phyloP scores from a whole-genome alignment of 2,113 vertebrate genomes.

The Zosterops pallidus region DNA sequence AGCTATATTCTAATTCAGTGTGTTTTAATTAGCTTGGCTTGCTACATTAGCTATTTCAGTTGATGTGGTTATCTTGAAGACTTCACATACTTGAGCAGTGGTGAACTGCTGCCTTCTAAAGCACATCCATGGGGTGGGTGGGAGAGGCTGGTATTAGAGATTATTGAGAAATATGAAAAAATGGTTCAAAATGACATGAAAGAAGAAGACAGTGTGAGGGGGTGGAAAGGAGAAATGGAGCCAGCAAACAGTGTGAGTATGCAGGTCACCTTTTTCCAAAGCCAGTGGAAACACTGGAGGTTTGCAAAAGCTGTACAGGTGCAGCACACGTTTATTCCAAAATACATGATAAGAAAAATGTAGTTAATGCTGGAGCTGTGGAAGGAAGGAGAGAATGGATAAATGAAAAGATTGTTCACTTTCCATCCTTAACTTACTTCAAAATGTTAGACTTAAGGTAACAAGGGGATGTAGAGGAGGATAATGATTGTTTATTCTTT shows the following conservation, averaged over 20 bases:
- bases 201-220: background rate
- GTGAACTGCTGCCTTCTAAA: background rate
- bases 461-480: background rate
- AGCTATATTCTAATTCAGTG: slow-evolving; percentile 38
- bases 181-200: background rate
- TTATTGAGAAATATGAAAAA: background rate
- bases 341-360: background rate
- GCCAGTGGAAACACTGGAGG: background rate
- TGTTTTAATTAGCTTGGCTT: slow-evolving; percentile 56
- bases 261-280: background rate
- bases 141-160: background rate
- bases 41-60: background rate
- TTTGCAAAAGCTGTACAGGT: background rate
- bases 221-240: background rate
- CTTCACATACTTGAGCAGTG: background rate
- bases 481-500: background rate
- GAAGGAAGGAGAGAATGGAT: background rate
- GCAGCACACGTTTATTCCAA: background rate
- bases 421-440: background rate
- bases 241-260: background rate
- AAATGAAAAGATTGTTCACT: background rate
- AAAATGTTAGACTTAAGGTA: background rate
- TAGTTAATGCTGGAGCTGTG: background rate
- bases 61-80: slow-evolving; percentile 22
- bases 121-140: background rate